Base-by-base conservation (phyloP, 2,888 invertebrate genomes). In the Ectemnius cavifrons region DNA sequence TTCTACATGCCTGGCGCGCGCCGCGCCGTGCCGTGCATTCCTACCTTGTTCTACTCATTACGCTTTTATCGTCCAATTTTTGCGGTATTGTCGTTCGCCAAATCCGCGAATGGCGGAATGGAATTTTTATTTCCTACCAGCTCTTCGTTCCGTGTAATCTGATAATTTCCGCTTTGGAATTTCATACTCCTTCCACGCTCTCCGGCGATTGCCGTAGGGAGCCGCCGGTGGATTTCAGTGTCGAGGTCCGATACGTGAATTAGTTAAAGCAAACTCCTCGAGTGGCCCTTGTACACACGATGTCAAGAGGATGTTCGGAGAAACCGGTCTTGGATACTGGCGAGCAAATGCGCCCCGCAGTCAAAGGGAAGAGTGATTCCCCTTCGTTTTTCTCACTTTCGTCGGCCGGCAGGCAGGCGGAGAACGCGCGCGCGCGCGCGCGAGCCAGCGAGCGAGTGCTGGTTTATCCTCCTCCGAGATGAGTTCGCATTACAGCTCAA, bases 261-360 rank as follows among this genome's bases (percentile, higher is more conserved):
- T 88, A 87, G 87, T 86, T 86, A 84, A 87, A 80, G 84, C 80
- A 85, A 81, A 80, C 79, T 52, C 52, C 83, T 81, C 57, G 74
- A 64, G 67, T 58, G 79, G 71, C 75, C 78, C 85, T 87, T 87
- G 87, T 88, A 88, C 84, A 86, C 86, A 87, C 85, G 86, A 87
- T 87, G 86, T 87, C 82, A 84, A 80, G 85, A 84, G 84, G 81
- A 77, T 86, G 86, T 88, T 85, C 86, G 83, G 82, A 82, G 85
- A 85, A 87, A 88, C 87, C 87, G 87, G 87, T 88, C 85, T 87
- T 81, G 80, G 73, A 72, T 71, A 63, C 71, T 27, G 66, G 13
- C 68, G 64, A 4, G 37, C 2, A n/a, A 16, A 46, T 49, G 46
- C 52, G 47, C 14, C 37, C 37, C 23, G n/a, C 45, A n/a, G 64